These are phyloP conservation scores for Tachuris rubrigastra DNA, from an alignment of 2,113 vertebrate genomes.

Conservation along the genomic window DNA sequence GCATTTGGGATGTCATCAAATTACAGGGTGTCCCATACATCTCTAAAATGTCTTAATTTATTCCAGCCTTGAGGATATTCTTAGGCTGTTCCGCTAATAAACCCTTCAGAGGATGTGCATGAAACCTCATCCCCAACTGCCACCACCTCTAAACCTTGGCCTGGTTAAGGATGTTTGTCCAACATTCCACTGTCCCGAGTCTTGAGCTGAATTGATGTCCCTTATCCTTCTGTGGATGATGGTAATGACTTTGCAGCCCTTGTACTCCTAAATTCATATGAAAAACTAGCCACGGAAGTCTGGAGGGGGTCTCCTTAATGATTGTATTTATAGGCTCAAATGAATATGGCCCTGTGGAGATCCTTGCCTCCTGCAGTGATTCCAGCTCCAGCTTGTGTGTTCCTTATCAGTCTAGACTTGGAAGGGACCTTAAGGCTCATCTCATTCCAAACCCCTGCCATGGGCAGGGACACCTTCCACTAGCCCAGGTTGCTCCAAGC, in stretches of 20 bases:
- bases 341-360: not conserved
- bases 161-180: not conserved
- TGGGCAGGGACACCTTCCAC: not conserved
- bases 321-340: not conserved
- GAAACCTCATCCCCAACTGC: not conserved
- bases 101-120: not conserved
- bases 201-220: not conserved
- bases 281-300: not conserved
- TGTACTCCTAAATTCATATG: not conserved
- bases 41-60: slow-evolving; percentile 4
- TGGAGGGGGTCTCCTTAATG: not conserved
- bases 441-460: not conserved
- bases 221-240: not conserved
- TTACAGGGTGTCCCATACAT: not conserved
- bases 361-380: not conserved
- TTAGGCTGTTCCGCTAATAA: not conserved
- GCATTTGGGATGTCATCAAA: not conserved
- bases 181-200: not conserved
- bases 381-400: not conserved
- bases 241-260: not conserved
- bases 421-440: not conserved
- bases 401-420: not conserved
- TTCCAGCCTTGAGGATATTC: not conserved
- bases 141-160: not conserved
- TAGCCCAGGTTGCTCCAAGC: fast-evolving